Percentiles rank a stretch among this genome's conserved stretches.
phyloP scores from a whole-genome alignment of 1,140 invertebrate genomes.

The Calycopis cecrops region DNA sequence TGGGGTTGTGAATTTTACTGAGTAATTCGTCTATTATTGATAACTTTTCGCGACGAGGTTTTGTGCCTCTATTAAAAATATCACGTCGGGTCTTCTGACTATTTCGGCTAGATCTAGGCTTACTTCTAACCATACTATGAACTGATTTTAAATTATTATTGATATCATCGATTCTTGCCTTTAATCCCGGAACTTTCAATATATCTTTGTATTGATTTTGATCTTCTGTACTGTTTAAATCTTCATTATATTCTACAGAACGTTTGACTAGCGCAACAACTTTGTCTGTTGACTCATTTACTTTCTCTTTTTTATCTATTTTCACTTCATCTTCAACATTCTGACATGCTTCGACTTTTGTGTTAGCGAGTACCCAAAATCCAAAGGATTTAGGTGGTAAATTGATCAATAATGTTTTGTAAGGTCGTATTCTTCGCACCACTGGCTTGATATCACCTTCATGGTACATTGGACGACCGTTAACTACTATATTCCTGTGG shows the following conservation, averaged over 20 bases:
- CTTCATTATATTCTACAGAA: conserved; percentile 29
- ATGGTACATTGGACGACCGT: conserved; percentile 66
- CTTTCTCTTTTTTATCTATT: conserved; percentile 25
- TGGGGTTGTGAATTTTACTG: not conserved
- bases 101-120: conserved; percentile 1
- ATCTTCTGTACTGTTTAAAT: not conserved
- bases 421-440: conserved; percentile 57
- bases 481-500: conserved; percentile 74
- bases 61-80: not conserved
- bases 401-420: conserved; percentile 63
- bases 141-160: conserved; percentile 36
- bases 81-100: conserved; percentile 2
- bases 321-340: conserved; percentile 24
- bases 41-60: not conserved
- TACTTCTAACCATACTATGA: conserved; percentile 21
- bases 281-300: conserved; percentile 26
- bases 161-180: conserved; percentile 32
- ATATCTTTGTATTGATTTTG: not conserved
- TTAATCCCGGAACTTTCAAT: conserved; percentile 23
- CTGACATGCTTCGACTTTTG: conserved; percentile 65
- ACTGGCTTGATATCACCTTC: conserved; percentile 70
- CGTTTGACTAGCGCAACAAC: conserved; percentile 22
- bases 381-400: conserved; percentile 75
- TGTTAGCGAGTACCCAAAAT: conserved; percentile 76
- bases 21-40: not conserved